Percentiles rank a stretch among this genome's conserved stretches.
phyloP scores from a whole-genome alignment of 1,140 invertebrate species.

The Sarcophaga peregrina region DNA sequence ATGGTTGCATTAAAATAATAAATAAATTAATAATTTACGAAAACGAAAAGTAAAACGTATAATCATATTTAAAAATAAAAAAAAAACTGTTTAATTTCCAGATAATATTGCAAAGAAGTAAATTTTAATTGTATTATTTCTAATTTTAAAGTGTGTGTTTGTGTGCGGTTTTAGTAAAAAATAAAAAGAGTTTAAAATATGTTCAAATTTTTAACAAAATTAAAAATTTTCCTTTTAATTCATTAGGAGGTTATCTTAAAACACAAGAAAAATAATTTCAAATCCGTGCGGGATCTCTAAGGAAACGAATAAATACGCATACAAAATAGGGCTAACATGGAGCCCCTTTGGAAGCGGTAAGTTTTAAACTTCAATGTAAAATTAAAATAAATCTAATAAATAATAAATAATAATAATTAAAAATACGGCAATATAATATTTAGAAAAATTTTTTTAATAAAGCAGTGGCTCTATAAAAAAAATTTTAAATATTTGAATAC shows the following conservation, averaged over 20 bases:
- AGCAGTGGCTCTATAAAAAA: background rate
- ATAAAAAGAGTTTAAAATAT: background rate
- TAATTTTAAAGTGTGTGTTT: no score
- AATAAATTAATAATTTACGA: slow-evolving; percentile 28
- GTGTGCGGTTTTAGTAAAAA: no score
- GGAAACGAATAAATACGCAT: slow-evolving; percentile 42
- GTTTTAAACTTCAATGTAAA: slow-evolving; percentile 35
- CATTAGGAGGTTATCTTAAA: slow-evolving; percentile 44
- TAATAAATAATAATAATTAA: no score
- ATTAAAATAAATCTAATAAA: no score
- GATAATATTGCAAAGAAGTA: no score
- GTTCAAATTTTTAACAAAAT: background rate
- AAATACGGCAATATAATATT: background rate
- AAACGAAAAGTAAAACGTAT: slow-evolving; percentile 35
- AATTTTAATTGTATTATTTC: no score
- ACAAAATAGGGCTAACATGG: slow-evolving; percentile 59
- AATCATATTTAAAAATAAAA: no score
- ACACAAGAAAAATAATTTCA: slow-evolving; percentile 34
- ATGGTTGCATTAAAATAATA: slow-evolving; percentile 20
- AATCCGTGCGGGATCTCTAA: slow-evolving; percentile 39
- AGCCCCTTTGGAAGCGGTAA: slow-evolving; percentile 66
- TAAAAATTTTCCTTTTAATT: slow-evolving; percentile 22
- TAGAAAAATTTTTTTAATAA: no score
- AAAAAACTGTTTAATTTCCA: background rate
- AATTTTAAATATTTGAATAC: background rate